Percentiles rank a stretch among this genome's conserved stretches.
These are phyloP conservation scores for Catagonus wagneri DNA, from an alignment of 2,113 vertebrate species.

Conservation along the genomic window DNA sequence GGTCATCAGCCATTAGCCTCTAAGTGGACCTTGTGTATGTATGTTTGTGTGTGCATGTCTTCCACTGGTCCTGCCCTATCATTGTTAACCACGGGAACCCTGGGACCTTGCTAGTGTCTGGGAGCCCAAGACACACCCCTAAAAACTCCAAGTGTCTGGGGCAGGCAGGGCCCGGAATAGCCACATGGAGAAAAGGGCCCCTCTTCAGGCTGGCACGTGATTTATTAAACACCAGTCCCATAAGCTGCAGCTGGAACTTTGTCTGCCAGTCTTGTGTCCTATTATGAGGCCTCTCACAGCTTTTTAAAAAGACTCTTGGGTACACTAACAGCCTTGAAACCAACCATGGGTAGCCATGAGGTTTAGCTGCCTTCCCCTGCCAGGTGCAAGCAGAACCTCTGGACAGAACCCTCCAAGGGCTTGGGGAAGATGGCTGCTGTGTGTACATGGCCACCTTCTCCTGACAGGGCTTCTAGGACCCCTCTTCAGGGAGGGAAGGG, in stretches of 20 bases:
- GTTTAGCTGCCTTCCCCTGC: background rate
- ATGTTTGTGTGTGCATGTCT: background rate
- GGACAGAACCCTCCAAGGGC: background rate
- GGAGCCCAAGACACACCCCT: background rate
- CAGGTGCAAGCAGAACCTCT: background rate
- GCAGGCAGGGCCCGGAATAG: background rate
- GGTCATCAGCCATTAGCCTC: background rate
- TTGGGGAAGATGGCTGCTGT: too few species aligned
- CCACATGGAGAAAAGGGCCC: background rate
- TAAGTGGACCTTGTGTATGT: background rate
- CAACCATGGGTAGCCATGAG: background rate
- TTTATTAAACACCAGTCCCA: background rate
- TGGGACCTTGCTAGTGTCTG: background rate
- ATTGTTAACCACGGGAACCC: background rate
- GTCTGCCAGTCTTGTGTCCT: background rate
- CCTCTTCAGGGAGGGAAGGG: background rate
- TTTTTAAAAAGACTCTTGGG: conserved; percentile 20
- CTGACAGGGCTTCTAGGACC: background rate
- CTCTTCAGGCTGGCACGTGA: background rate
- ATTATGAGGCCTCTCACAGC: background rate
- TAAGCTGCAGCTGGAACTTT: background rate
- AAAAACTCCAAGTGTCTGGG: background rate
- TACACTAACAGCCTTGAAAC: background rate
- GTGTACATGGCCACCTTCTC: background rate
- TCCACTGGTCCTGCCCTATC: background rate